A percentile compares a stretch with the other conserved stretches of the same genome.
These are phyloP conservation scores for Camponotus fellah DNA, from an alignment of 2,888 invertebrate species.

Conservation along the genomic window DNA sequence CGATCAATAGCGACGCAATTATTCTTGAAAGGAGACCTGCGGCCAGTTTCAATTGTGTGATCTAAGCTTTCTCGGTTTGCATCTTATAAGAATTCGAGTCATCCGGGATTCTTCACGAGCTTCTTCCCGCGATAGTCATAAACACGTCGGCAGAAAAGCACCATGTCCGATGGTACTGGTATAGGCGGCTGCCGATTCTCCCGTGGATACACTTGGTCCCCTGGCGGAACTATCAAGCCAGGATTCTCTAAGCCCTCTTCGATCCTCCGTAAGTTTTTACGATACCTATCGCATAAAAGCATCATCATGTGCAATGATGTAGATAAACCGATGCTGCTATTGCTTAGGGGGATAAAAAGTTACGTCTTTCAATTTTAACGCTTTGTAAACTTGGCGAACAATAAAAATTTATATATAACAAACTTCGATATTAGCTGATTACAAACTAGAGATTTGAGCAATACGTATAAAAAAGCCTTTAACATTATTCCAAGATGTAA, in stretches of 20 bases:
- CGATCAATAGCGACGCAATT: slow-evolving; percentile 61
- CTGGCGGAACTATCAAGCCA: slow-evolving; percentile 92
- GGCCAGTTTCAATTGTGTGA: slow-evolving; percentile 79
- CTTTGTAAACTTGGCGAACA: not conserved
- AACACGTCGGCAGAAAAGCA: slow-evolving; percentile 97
- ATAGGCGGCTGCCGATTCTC: slow-evolving; percentile 89
- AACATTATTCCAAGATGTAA: not conserved
- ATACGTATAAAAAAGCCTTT: not conserved
- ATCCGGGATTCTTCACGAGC: slow-evolving; percentile 85
- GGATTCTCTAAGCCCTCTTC: slow-evolving; percentile 92
- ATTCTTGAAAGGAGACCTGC: slow-evolving; percentile 80
- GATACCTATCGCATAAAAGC: slow-evolving; percentile 89
- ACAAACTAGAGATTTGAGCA: not conserved
- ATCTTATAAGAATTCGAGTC: slow-evolving; percentile 83
- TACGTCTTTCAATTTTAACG: slow-evolving; percentile 1
- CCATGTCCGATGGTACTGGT: slow-evolving; percentile 92
- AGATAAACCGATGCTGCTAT: not conserved
- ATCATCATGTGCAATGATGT: slow-evolving; percentile 11
- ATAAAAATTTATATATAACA: not conserved
- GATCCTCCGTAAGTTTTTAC: slow-evolving; percentile 92
- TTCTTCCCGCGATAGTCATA: slow-evolving; percentile 97
- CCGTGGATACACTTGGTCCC: slow-evolving; percentile 88
- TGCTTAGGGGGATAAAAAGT: not conserved
- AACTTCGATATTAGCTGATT: not conserved
- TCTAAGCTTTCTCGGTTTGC: slow-evolving; percentile 80